Conservation (phyloP, 2,888 invertebrate species). For the Oegoconia quadripuncta region DNA sequence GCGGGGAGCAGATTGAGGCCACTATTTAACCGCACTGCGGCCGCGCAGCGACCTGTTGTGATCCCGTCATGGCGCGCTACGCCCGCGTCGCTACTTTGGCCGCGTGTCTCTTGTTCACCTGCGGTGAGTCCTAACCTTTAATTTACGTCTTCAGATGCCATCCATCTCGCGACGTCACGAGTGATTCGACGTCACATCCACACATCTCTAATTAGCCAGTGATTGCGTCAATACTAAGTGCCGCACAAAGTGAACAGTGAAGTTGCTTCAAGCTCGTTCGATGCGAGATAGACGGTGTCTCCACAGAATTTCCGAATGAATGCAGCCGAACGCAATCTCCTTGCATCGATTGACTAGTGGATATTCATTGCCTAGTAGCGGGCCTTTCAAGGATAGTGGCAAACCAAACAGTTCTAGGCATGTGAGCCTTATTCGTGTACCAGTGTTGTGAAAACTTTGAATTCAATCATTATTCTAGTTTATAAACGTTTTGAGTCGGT, state of each 20-base stretch:
- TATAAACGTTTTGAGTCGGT: conserved; percentile 23
- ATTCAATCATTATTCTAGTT: conserved; percentile 8
- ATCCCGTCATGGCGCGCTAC: conserved; percentile 80
- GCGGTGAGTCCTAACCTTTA: conserved; percentile 79
- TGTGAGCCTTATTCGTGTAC: conserved; percentile 40
- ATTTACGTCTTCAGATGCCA: conserved; percentile 65
- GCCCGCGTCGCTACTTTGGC: conserved; percentile 78
- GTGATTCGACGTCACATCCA: conserved; percentile 52
- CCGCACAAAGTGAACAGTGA: conserved; percentile 69
- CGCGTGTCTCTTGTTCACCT: conserved; percentile 77
- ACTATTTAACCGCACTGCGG: conserved; percentile 76
- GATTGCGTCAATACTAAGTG: conserved; percentile 58
- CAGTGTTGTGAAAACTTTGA: conserved; percentile 34
- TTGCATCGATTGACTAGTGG: conserved; percentile 38
- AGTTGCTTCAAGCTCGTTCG: conserved; percentile 50
- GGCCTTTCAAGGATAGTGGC: conserved; percentile 63
- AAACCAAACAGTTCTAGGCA: conserved; percentile 34
- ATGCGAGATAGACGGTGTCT: conserved; percentile 66
- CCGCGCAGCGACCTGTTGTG: conserved; percentile 79
- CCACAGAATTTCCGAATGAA: conserved; percentile 50
- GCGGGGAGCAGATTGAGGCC: conserved; percentile 77
- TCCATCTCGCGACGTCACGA: conserved; percentile 73
- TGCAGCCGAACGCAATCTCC: conserved; percentile 54
- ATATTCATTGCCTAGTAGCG: conserved; percentile 30
- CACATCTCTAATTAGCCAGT: conserved; percentile 52